phyloP scores from a whole-genome alignment of 2,888 invertebrate genomes.

The Salpingus planirostris region DNA sequence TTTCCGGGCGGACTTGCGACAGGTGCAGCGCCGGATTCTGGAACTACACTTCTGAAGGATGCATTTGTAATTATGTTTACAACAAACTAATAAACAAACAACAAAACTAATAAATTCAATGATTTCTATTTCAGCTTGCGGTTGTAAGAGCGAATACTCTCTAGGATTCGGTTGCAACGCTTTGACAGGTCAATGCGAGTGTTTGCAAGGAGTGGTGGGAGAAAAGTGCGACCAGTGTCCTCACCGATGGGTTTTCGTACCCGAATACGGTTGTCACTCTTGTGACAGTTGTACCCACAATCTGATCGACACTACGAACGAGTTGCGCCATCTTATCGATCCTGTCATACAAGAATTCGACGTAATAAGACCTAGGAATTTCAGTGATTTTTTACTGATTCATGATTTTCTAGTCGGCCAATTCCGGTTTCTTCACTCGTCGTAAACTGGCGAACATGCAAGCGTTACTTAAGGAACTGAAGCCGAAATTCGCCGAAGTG shows the following conservation, averaged over 20 bases:
- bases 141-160: constrained; percentile 88
- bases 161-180: constrained; percentile 86
- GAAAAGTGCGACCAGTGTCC: constrained; percentile 94
- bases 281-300: constrained; percentile 92
- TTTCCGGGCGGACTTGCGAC: constrained; percentile 76
- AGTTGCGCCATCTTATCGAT: constrained; percentile 56
- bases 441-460: constrained; percentile 75
- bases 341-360: constrained; percentile 69
- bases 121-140: constrained; percentile 61
- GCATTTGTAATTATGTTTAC: constrained; percentile 67
- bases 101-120: no score
- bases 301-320: constrained; percentile 78
- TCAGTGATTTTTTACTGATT: constrained; percentile 16
- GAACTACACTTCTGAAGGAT: constrained; percentile 78
- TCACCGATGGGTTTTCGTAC: constrained; percentile 80
- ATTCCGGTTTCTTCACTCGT: constrained; percentile 80
- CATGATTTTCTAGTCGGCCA: constrained; percentile 58
- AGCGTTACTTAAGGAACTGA: constrained; percentile 57
- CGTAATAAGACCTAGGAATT: constrained; percentile 41
- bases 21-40: constrained; percentile 87
- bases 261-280: constrained; percentile 74
- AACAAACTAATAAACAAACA: no score
- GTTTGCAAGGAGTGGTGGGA: constrained; percentile 83
- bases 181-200: constrained; percentile 83
- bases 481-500: constrained; percentile 57